Base-by-base conservation (phyloP, 2,888 invertebrate genomes). In the Pediacus dermestoides region DNA sequence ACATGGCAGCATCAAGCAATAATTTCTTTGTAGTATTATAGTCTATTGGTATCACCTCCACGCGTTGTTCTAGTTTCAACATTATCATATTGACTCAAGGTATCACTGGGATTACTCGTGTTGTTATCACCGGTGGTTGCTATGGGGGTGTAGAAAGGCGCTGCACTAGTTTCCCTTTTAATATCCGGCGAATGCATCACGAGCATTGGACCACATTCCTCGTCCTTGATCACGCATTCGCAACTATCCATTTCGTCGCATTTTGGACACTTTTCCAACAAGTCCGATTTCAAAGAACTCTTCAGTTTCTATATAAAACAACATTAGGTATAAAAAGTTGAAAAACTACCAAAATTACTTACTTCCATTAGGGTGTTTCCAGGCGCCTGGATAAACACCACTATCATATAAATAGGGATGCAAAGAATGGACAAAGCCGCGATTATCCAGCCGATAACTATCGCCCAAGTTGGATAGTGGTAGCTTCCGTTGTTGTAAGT, bases 381-480 rank as follows among this genome's bases (percentile, higher is more conserved):
- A 30, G 82, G 78, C 4, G 88, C 77, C 57, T 79, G 76, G 36
- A 80, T 60, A 33, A 91, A 69, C 35, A 83, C 80, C 47, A 85
- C 79, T 30, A 88, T 66, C 23, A 88, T 88, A 64, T 86, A 85
- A 34, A 83, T 78, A 6, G 93, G 93, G 64, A 94, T 88, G 67
- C 90, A 90, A 16, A 88, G 68, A 41, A 93, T 74, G 1, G 91
- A 91, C 22, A 87, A 70, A 7, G 85, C 83, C 1, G 91, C 85
- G 46, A 92, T 85, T 52, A 80, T 73, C 93, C 93, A 93, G 26
- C 93, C 93, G 34, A 93, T 71, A 9, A 77, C 81, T 55, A 88
- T 85, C 13, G 89, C 88, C 91, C 92, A 92, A 39, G 73, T 70
- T 0, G 93, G 92, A 66, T 89, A 93, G 34, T 71, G 70, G 58